phyloP scores from a whole-genome alignment of 2,797 vertebrate genomes.

The Dendrocincla tyrannina region DNA sequence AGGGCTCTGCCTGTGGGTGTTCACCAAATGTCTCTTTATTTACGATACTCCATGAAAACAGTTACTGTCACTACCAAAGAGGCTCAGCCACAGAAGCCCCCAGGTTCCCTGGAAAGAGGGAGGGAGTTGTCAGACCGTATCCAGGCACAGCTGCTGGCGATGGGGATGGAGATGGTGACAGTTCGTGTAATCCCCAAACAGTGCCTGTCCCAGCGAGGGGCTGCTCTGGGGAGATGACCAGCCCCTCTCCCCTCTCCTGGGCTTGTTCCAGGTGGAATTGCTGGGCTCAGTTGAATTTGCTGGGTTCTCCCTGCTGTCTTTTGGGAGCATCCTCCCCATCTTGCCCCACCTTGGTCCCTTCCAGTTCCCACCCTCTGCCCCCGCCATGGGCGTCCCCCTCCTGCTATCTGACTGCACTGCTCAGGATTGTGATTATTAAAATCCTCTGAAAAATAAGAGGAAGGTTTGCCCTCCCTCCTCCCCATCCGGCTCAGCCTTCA shows the following conservation, averaged over 20 bases:
- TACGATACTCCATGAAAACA: background rate
- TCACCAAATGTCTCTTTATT: background rate
- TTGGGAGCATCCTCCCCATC: background rate
- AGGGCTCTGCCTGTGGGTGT: background rate
- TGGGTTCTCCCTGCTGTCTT: background rate
- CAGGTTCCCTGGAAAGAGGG: background rate
- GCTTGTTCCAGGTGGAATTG: background rate
- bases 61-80: background rate
- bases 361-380: background rate
- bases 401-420: background rate
- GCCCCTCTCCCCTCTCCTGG: rapidly evolving
- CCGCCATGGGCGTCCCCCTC: background rate
- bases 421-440: background rate
- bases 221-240: rapidly evolving
- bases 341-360: background rate
- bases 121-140: background rate
- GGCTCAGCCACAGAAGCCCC: background rate
- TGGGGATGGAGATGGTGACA: background rate
- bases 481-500: background rate
- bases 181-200: background rate
- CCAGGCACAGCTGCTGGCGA: background rate
- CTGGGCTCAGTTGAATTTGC: background rate
- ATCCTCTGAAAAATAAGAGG: background rate
- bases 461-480: background rate
- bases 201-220: background rate